Conservation (phyloP, 2,113 vertebrate species). For the Nymphicus hollandicus region DNA sequence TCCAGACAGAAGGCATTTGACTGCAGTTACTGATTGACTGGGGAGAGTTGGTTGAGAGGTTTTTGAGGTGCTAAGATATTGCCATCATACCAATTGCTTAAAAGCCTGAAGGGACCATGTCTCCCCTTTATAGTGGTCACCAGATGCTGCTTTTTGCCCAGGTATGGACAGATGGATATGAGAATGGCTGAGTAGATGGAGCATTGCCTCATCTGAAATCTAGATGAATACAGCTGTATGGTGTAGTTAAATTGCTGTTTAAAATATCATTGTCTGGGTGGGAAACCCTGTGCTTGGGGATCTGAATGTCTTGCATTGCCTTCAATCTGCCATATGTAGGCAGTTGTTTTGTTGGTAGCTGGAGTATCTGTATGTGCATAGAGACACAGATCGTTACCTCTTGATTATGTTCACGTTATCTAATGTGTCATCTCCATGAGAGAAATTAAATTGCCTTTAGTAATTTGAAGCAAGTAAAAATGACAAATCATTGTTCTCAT, state of each 20-base stretch:
- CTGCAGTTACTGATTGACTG: neutral
- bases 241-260: neutral
- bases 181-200: neutral
- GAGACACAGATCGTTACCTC: slow-evolving; percentile 45
- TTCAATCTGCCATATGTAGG: neutral
- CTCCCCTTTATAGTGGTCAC: neutral
- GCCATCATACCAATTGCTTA: neutral
- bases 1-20: neutral
- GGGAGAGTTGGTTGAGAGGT: neutral
- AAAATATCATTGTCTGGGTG: neutral
- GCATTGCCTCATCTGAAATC: neutral
- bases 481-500: slow-evolving; percentile 47
- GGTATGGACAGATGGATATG: neutral
- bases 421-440: slow-evolving; percentile 23
- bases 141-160: neutral
- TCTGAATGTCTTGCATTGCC: neutral
- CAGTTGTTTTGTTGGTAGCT: neutral
- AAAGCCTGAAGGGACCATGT: neutral
- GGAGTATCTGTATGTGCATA: neutral
- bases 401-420: slow-evolving; percentile 52
- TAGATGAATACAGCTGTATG: neutral
- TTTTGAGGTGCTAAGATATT: neutral
- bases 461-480: slow-evolving; percentile 58
- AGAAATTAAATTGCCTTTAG: slow-evolving; percentile 62
- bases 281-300: neutral